Evolutionary conservation across 2,797 vertebrate genomes (phyloP).

Genomic region (Cichlasoma orientale): DNA sequence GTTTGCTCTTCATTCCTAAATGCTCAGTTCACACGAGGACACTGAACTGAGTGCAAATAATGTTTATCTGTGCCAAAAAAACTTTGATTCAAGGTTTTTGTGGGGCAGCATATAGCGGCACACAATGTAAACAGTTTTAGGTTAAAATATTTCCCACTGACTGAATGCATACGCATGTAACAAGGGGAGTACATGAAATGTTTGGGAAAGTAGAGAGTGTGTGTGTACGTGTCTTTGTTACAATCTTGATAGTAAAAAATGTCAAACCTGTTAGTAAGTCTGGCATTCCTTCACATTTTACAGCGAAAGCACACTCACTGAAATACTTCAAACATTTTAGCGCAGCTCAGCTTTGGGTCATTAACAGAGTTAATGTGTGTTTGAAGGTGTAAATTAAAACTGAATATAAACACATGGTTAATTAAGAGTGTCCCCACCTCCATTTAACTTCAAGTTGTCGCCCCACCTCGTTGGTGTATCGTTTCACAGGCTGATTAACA

Average conservation of each 20-base stretch:
- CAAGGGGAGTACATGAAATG: not conserved
- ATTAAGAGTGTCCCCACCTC: not conserved
- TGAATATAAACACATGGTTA: not conserved
- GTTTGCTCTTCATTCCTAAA: conserved; percentile 19
- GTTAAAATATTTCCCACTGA: conserved; percentile 25
- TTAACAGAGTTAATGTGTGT: not conserved
- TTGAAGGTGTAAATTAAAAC: conserved; percentile 9
- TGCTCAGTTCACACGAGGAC: conserved; percentile 45
- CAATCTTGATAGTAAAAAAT: not conserved
- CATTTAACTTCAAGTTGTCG: conserved; percentile 19
- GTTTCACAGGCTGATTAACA: conserved; percentile 28
- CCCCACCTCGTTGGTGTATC: not conserved
- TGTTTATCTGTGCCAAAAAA: conserved; percentile 55
- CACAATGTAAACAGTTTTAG: conserved; percentile 30
- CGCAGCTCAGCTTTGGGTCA: not conserved
- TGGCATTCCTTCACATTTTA: not conserved
- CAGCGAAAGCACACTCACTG: not conserved
- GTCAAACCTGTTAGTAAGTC: conserved; percentile 4
- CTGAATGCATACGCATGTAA: conserved; percentile 23
- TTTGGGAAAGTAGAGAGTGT: not conserved
- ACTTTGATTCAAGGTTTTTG: not conserved
- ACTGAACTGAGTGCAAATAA: conserved; percentile 63
- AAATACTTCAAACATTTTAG: not conserved
- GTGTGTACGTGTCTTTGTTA: not conserved
- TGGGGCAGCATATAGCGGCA: conserved; percentile 7